Conservation (phyloP, 1,140 invertebrate genomes). For the Mya arenaria region DNA sequence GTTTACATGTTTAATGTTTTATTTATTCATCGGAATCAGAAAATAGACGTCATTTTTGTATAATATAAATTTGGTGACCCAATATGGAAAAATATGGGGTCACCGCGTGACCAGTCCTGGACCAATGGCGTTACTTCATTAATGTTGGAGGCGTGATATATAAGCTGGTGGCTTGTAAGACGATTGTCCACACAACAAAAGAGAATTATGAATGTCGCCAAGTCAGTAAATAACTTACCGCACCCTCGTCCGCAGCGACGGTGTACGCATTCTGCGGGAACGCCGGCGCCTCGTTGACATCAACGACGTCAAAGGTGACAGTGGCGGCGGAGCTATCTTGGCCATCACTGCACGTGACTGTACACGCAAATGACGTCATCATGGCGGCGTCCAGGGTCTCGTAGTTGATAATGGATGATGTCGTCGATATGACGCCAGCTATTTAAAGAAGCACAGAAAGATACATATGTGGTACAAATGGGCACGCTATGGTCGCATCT, state of each 20-base stretch:
- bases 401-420: conserved; percentile 23
- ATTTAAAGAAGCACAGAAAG: neutral
- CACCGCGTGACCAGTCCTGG: too few species aligned
- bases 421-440: conserved; percentile 22
- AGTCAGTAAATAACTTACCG: conserved; percentile 13
- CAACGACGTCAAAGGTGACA: neutral
- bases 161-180: too few species aligned
- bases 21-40: too few species aligned
- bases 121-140: too few species aligned
- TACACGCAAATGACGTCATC: conserved; percentile 23
- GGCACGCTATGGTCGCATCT: neutral
- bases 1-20: too few species aligned
- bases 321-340: conserved; percentile 4
- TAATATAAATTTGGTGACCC: too few species aligned
- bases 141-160: too few species aligned
- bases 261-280: conserved; percentile 24
- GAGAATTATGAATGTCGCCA: too few species aligned
- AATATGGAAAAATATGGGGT: too few species aligned
- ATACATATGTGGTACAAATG: neutral
- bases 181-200: too few species aligned
- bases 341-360: conserved; percentile 22
- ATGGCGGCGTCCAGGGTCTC: conserved; percentile 1
- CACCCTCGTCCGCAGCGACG: conserved; percentile 26
- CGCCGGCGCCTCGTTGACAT: conserved; percentile 41
- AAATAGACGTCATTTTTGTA: too few species aligned